phyloP scores from a whole-genome alignment of 2,113 vertebrate species.

The Hippocampus guttulatus region DNA sequence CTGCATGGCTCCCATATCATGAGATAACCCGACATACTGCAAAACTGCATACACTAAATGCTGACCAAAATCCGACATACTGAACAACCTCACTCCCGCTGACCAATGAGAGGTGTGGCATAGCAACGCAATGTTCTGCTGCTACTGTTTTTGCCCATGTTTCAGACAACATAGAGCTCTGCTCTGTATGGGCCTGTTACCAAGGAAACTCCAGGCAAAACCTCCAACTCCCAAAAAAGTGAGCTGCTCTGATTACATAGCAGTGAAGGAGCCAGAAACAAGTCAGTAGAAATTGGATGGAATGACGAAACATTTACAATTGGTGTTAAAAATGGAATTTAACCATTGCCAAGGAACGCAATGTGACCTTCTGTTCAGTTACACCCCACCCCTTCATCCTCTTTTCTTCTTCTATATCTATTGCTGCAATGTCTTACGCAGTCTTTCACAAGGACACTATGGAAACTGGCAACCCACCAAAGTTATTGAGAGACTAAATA shows the following conservation, averaged over 20 bases:
- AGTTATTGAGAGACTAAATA: not conserved
- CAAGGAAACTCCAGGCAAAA: constrained; percentile 56
- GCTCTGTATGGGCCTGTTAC: constrained; percentile 63
- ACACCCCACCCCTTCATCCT: constrained; percentile 18
- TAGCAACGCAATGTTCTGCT: not conserved
- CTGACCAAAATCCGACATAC: not conserved
- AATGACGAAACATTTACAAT: constrained; percentile 15
- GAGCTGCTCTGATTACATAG: not conserved
- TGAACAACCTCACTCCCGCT: not conserved
- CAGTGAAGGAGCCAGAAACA: constrained; percentile 18
- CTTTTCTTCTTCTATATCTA: constrained; percentile 18
- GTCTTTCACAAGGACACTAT: constrained; percentile 26
- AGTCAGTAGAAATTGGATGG: constrained; percentile 1
- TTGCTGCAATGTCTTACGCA: not conserved
- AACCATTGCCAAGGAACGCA: not conserved
- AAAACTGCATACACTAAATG: not conserved
- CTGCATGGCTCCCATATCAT: constrained; percentile 37
- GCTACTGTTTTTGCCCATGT: constrained; percentile 9
- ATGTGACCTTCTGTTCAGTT: constrained; percentile 25
- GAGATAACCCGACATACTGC: constrained; percentile 12
- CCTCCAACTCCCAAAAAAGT: constrained; percentile 23
- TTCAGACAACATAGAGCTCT: constrained; percentile 43
- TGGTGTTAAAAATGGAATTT: not conserved
- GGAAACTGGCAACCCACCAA: not conserved
- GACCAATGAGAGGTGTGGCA: constrained; percentile 5